Percentiles rank a stretch among this genome's conserved stretches.
These are phyloP conservation scores for Meandrina meandrites DNA, from an alignment of 92 coral and sea anemone genomes.

Conservation along the genomic window DNA sequence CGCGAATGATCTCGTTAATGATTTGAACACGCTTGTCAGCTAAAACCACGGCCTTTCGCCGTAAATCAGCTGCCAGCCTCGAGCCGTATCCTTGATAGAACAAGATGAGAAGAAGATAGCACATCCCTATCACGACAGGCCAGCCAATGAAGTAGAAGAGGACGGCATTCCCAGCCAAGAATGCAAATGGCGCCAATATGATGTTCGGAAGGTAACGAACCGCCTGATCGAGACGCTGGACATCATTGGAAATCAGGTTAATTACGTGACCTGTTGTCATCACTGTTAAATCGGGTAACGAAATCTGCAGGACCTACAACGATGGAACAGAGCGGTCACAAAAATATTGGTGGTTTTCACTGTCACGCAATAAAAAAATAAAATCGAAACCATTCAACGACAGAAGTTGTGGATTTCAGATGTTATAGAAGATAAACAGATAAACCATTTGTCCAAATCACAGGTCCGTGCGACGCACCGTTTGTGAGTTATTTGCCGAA, in stretches of 20 bases:
- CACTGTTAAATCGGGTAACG: not conserved
- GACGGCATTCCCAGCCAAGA: not conserved
- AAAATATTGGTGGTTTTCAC: too few relatives aligned
- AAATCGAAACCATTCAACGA: too few relatives aligned
- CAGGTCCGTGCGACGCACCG: too few relatives aligned
- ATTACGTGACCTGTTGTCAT: constrained; percentile 16
- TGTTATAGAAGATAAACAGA: too few relatives aligned
- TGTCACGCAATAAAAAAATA: too few relatives aligned
- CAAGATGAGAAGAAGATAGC: constrained; percentile 4
- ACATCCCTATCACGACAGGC: not conserved
- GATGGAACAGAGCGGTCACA: not conserved
- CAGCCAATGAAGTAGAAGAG: constrained; percentile 10
- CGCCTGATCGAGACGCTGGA: constrained; percentile 4
- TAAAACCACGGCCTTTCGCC: not conserved
- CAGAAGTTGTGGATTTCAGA: too few relatives aligned
- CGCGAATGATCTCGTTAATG: constrained; percentile 17
- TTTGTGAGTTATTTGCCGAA: too few relatives aligned
- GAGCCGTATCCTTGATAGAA: not conserved
- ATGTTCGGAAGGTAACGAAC: not conserved
- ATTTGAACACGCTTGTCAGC: constrained; percentile 8
- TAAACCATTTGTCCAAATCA: too few relatives aligned
- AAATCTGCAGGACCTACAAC: constrained; percentile 1
- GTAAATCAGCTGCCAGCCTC: not conserved
- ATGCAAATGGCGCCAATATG: constrained; percentile 7
- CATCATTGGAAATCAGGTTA: constrained; percentile 18